Conservation (phyloP, 2,113 vertebrate species). For the Tetrao urogallus region DNA sequence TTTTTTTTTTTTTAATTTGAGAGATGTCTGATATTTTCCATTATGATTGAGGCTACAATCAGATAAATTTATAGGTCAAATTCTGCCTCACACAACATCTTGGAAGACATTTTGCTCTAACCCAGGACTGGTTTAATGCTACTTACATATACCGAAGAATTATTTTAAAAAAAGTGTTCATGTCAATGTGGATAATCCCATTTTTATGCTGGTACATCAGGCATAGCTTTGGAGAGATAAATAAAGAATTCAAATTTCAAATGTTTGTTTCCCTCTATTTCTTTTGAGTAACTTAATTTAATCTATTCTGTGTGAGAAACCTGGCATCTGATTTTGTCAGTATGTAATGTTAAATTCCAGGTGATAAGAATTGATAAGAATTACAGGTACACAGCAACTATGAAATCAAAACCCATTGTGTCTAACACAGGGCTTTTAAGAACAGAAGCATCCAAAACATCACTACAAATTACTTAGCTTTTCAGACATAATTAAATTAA, state of each 20-base stretch:
- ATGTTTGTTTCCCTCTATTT: background rate
- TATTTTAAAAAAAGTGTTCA: background rate
- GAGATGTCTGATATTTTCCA: background rate
- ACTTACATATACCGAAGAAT: background rate
- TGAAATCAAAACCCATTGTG: background rate
- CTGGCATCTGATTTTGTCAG: background rate
- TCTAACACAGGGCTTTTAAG: background rate
- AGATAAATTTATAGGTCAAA: background rate
- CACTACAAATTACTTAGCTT: background rate
- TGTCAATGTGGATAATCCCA: background rate
- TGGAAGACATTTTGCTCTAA: background rate
- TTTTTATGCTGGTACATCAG: background rate
- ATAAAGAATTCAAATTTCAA: background rate
- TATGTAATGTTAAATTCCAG: background rate
- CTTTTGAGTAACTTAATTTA: background rate
- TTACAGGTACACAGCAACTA: background rate
- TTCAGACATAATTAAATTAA: background rate
- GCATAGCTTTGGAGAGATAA: background rate
- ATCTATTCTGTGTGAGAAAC: background rate
- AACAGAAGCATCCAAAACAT: background rate
- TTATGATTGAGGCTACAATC: slow-evolving; percentile 16
- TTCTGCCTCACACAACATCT: background rate
- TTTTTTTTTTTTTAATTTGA: slow-evolving; percentile 31
- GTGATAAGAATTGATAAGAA: background rate
- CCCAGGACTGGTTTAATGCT: background rate